Evolutionary conservation across 2,113 vertebrate species (phyloP).

Genomic region (Struthio camelus): DNA sequence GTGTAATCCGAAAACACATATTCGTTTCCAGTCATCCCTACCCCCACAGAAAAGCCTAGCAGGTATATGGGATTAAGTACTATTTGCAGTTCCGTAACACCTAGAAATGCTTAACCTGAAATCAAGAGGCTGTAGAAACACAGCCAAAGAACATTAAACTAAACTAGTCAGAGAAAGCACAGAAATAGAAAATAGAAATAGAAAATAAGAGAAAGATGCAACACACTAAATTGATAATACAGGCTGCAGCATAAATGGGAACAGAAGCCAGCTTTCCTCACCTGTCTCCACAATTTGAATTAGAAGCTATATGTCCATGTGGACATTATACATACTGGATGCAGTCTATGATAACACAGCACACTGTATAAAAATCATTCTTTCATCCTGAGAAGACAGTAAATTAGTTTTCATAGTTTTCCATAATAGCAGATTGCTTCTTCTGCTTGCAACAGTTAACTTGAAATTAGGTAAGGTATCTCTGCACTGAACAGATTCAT

Average conservation of each 20-base stretch:
- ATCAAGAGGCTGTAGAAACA: not conserved
- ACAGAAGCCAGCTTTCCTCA: not conserved
- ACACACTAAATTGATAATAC: not conserved
- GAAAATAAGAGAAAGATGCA: not conserved
- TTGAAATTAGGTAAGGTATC: not conserved
- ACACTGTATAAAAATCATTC: not conserved
- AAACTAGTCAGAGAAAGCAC: not conserved
- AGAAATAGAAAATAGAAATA: not conserved
- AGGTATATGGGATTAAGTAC: not conserved
- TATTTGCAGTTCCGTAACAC: not conserved
- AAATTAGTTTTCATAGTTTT: not conserved
- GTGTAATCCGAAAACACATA: not conserved
- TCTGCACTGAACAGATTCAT: not conserved
- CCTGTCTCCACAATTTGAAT: not conserved
- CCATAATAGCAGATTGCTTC: not conserved
- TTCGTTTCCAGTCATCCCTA: not conserved
- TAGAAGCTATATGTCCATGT: not conserved
- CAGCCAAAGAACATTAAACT: not conserved
- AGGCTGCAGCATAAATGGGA: not conserved
- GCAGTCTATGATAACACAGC: not conserved
- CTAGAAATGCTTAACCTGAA: not conserved
- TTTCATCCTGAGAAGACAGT: not conserved
- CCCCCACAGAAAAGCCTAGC: not conserved
- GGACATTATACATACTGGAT: not conserved
- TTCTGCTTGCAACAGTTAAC: not conserved